Percentiles rank a stretch among this genome's conserved stretches.
phyloP scores from a whole-genome alignment of 2,888 invertebrate genomes.

The Tachina lurida region DNA sequence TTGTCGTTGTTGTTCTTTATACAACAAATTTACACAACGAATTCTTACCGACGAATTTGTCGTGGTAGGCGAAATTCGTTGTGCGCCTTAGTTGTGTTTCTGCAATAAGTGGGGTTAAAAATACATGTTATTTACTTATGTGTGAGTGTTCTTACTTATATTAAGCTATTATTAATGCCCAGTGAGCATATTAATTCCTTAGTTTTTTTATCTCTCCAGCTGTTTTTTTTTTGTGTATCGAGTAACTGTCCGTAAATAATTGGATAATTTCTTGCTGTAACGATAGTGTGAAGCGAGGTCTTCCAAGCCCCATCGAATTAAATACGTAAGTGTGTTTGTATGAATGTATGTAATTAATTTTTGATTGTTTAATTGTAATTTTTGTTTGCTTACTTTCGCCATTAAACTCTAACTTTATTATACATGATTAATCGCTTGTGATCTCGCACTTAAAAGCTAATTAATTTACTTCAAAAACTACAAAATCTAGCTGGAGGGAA shows the following conservation, averaged over 20 bases:
- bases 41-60: too few relatives aligned
- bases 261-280: neutral
- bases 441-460: conserved; percentile 36
- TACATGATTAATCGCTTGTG: conserved; percentile 2
- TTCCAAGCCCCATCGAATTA: neutral
- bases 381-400: conserved; percentile 4
- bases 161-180: neutral
- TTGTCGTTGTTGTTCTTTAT: too few relatives aligned
- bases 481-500: neutral
- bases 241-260: neutral
- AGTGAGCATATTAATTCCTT: neutral
- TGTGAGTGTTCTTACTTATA: too few relatives aligned
- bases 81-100: too few relatives aligned
- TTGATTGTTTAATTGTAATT: conserved; percentile 13
- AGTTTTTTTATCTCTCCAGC: neutral
- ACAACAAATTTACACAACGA: too few relatives aligned
- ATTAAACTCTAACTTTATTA: conserved; percentile 10
- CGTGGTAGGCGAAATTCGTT: too few relatives aligned
- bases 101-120: too few relatives aligned
- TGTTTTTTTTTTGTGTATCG: neutral
- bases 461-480: conserved; percentile 23
- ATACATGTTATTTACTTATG: too few relatives aligned
- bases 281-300: neutral
- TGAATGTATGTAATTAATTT: neutral
- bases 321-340: neutral